Evolutionary conservation across 2,797 vertebrate species (phyloP), one percentile per base, ranked within the genome.

Genomic region (Spinibarbus caldwelli): DNA sequence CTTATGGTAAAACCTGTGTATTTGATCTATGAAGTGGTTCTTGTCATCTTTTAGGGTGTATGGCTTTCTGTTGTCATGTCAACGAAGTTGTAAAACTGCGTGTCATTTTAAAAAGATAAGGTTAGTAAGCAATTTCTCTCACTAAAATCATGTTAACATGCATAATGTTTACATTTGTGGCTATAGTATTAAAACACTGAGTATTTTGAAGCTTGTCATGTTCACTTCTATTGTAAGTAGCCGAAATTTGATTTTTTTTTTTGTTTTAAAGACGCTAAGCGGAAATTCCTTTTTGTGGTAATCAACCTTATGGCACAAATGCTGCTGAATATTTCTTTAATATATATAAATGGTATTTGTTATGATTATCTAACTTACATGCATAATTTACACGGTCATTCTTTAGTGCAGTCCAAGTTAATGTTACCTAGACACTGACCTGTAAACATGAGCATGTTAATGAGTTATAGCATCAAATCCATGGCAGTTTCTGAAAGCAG

Each of bases 131-230:
- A 12, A 62, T 31, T 7, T 64, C 66, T 11, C 19, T 12, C 66
- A 38, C 66, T 38, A 68, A 68, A 70, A 41, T n/a, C n/a, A 41
- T 70, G 67, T 70, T 70, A 70, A 70, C 10, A 41, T n/a, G 67
- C 67, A 23, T 43, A 38, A 70, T 70, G n/a, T n/a, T n/a, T n/a
- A n/a, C n/a, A n/a, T 23, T 11, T 41, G 19, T 68, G 10, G 67
- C 36, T 68, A 68, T 70, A 41, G 34, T 12, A 23, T 21, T 6
- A 5, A 41, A 68, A 68, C 31, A 38, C 34, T 3, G 1, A n/a
- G 36, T 23, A 68, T 41, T n/a, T n/a, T n/a, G n/a, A n/a, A n/a
- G n/a, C n/a, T 70, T n/a, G 23, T 1, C 4, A 1, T 23, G n/a
- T n/a, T 57, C 23, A n/a, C 54, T 57, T n/a, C 23, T 9, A 10